These are phyloP conservation scores for Ginglymostoma cirratum DNA, from an alignment of 2,113 vertebrate species.

Conservation along the genomic window DNA sequence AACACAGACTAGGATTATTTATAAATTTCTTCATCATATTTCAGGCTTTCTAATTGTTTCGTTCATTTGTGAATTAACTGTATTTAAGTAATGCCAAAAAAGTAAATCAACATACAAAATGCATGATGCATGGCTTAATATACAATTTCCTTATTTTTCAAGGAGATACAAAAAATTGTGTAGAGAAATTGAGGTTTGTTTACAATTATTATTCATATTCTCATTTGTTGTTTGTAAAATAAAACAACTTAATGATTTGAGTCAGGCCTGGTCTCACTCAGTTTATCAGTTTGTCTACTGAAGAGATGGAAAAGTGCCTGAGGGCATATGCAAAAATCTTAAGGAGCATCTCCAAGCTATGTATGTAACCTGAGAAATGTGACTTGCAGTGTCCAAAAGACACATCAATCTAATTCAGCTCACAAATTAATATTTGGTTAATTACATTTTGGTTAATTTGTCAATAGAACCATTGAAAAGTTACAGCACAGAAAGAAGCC, in stretches of 20 bases:
- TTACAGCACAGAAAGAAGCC: too few species aligned
- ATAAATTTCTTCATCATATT: neutral
- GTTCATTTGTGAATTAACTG: neutral
- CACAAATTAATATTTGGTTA: neutral
- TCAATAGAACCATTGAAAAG: too few species aligned
- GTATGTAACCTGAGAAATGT: neutral
- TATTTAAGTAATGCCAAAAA: neutral
- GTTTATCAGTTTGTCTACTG: neutral
- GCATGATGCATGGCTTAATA: neutral
- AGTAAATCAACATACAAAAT: neutral
- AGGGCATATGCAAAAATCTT: neutral
- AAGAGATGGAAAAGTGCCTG: neutral
- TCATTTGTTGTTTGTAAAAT: neutral
- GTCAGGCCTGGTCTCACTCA: neutral
- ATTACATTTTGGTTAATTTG: too few species aligned
- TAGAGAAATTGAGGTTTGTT: neutral
- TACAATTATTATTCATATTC: neutral
- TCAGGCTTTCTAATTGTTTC: neutral
- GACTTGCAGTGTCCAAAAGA: neutral
- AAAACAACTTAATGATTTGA: constrained; percentile 3
- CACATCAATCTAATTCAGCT: neutral
- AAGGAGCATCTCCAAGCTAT: neutral
- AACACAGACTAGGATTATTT: neutral
- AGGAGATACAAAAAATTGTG: neutral
- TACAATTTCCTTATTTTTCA: neutral